Conservation (phyloP, 1,140 invertebrate genomes). For the Lordiphosa mommai region DNA sequence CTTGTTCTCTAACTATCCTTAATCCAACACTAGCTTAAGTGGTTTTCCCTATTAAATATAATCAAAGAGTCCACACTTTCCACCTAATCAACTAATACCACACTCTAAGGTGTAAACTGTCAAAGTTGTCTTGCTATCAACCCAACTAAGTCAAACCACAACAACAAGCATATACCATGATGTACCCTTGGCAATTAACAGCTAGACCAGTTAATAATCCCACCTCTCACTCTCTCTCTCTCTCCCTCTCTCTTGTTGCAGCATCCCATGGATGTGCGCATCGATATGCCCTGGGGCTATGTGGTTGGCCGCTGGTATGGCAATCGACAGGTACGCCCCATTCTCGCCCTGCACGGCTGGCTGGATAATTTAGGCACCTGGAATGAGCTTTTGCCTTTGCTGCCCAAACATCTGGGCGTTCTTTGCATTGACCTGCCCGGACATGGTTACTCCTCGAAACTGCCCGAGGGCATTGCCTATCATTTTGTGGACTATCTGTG, state of each 20-base stretch:
- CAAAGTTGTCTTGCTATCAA: background rate
- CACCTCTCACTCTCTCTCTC: conserved; percentile 5
- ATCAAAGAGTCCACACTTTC: too few species aligned
- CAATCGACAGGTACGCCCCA: conserved; percentile 82
- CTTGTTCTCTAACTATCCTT: too few species aligned
- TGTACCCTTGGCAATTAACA: conserved; percentile 31
- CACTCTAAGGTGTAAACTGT: too few species aligned
- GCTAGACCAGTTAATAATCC: conserved; percentile 26
- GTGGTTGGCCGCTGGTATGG: conserved; percentile 87
- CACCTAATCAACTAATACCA: too few species aligned
- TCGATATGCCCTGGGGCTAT: conserved; percentile 85
- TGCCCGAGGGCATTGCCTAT: conserved; percentile 84
- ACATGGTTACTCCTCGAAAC: conserved; percentile 86
- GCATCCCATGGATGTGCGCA: conserved; percentile 83
- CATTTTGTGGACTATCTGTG: conserved; percentile 82
- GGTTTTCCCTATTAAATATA: too few species aligned
- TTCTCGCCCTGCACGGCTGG: conserved; percentile 88
- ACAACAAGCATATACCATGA: conserved; percentile 9
- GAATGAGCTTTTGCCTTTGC: conserved; percentile 84
- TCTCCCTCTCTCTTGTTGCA: conserved; percentile 10
- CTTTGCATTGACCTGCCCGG: conserved; percentile 86
- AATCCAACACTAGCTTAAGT: too few species aligned
- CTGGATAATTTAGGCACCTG: conserved; percentile 88
- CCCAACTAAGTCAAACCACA: conserved; percentile 2
- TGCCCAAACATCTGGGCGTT: conserved; percentile 83